phyloP scores from a whole-genome alignment of 2,797 vertebrate genomes.

The Taenioides sp. region DNA sequence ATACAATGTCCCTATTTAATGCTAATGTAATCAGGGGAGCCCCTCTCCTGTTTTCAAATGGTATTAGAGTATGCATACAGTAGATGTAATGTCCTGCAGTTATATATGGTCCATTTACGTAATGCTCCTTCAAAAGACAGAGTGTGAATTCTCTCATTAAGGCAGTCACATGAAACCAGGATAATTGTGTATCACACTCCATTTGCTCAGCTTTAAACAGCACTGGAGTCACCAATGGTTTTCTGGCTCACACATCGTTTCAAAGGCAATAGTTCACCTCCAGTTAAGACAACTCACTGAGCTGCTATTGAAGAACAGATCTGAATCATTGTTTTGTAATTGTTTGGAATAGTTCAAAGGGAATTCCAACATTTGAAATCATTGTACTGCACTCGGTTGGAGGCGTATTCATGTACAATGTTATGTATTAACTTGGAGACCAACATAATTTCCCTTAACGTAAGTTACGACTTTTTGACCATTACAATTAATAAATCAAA shows the following conservation, averaged over 20 bases:
- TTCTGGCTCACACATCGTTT: constrained; percentile 4
- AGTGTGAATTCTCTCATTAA: constrained; percentile 20
- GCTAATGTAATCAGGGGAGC: neutral
- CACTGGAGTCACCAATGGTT: constrained; percentile 19
- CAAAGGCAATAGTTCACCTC: constrained; percentile 11
- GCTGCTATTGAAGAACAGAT: neutral
- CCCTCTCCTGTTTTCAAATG: neutral
- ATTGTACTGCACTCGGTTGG: too few species aligned
- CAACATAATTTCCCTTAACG: too few species aligned
- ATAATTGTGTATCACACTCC: constrained; percentile 22
- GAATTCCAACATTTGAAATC: neutral
- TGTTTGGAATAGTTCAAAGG: neutral
- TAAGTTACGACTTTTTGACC: too few species aligned
- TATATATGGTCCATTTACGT: constrained; percentile 28
- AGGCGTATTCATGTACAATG: too few species aligned
- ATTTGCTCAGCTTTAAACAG: constrained; percentile 23
- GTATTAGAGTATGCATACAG: neutral
- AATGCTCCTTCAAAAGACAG: constrained; percentile 17
- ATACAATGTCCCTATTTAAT: neutral
- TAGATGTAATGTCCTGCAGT: neutral
- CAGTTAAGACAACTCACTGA: neutral
- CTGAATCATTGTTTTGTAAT: neutral
- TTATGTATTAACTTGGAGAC: too few species aligned
- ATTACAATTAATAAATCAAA: too few species aligned
- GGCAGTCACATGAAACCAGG: constrained; percentile 27